Evolutionary conservation across 2,113 vertebrate species (phyloP).

Genomic region (Callaeas wilsoni): DNA sequence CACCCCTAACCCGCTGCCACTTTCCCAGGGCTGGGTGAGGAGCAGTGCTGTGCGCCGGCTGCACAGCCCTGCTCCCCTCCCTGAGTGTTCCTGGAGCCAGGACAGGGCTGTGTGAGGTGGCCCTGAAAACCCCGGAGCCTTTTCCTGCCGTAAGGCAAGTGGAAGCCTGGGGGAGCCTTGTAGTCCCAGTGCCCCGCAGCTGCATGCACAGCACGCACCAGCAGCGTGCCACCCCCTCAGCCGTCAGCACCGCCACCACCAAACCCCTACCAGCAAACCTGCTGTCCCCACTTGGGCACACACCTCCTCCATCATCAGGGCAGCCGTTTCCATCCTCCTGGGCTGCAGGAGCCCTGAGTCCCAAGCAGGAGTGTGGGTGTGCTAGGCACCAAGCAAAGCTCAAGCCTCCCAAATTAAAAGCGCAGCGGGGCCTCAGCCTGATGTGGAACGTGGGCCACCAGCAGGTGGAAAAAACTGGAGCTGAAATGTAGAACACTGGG

Average conservation of each 20-base stretch:
- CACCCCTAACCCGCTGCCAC: rapidly evolving
- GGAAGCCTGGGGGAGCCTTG: rapidly evolving
- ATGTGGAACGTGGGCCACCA: neutral
- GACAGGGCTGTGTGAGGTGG: neutral
- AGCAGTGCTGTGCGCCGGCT: neutral
- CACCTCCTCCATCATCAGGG: neutral
- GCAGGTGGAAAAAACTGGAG: slow-evolving; percentile 1
- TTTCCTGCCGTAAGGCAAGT: neutral
- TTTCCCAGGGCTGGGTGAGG: neutral
- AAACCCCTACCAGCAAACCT: neutral
- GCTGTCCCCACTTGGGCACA: neutral
- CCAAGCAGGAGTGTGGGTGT: neutral
- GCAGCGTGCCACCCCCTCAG: rapidly evolving
- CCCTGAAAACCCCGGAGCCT: neutral
- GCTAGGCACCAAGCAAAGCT: neutral
- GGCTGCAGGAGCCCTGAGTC: neutral
- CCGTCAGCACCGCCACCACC: rapidly evolving
- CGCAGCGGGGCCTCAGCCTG: neutral
- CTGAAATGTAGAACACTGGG: slow-evolving; percentile 51
- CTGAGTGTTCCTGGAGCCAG: rapidly evolving
- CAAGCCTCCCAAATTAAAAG: neutral
- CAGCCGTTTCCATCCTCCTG: neutral
- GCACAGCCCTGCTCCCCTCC: neutral
- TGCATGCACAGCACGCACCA: neutral
- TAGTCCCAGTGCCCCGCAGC: neutral